Conservation (phyloP, 1,140 invertebrate genomes). For the Pogonomyrmex californicus region DNA sequence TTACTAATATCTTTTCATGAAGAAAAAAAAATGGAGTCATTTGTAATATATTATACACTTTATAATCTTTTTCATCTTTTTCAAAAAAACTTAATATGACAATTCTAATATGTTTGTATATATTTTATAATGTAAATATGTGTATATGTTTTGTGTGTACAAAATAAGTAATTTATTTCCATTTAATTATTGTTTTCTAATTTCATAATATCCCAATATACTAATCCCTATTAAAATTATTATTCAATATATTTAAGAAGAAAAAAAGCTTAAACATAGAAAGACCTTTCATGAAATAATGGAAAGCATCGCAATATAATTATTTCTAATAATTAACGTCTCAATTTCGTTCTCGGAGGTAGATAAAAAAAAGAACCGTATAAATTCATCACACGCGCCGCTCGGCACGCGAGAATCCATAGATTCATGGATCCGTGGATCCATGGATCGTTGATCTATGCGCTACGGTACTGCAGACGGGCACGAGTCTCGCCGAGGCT, state of each 20-base stretch:
- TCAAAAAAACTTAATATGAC: not conserved
- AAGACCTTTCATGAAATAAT: too few species aligned
- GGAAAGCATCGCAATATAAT: not conserved
- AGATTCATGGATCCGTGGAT: not conserved
- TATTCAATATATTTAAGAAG: not conserved
- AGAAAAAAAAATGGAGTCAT: too few species aligned
- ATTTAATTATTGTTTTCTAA: not conserved
- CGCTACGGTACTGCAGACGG: conserved; percentile 35
- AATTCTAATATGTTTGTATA: not conserved
- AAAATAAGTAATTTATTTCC: not conserved
- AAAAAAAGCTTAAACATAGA: not conserved
- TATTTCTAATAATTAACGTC: not conserved
- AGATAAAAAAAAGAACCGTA: not conserved
- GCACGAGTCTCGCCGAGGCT: conserved; percentile 38
- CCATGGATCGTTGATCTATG: not conserved
- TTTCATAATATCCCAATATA: not conserved
- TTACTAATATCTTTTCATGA: too few species aligned
- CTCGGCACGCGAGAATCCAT: not conserved
- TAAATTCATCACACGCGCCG: not conserved
- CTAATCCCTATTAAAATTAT: not conserved
- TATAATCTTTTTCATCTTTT: too few species aligned
- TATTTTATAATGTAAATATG: not conserved
- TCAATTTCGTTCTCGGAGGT: not conserved
- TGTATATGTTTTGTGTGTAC: too few species aligned
- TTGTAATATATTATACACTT: too few species aligned